These are phyloP conservation scores for Megaustenia siamemsis DNA, from an alignment of 2,888 invertebrate genomes.

Conservation along the genomic window DNA sequence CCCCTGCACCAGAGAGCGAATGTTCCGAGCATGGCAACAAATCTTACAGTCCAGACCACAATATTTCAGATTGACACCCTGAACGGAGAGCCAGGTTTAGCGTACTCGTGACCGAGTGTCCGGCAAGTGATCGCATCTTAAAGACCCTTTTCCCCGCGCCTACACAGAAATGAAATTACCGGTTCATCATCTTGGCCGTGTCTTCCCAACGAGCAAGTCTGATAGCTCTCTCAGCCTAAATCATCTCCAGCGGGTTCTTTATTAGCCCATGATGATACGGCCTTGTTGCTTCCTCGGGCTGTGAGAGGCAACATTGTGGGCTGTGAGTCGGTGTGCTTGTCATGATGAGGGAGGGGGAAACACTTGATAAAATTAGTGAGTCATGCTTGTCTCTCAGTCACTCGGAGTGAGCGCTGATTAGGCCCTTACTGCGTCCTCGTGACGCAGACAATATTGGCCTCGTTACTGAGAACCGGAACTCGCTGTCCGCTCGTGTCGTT, in stretches of 20 bases:
- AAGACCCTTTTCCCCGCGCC: neutral
- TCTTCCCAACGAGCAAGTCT: neutral
- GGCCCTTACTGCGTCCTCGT: neutral
- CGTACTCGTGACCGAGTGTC: too few relatives aligned
- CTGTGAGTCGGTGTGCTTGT: neutral
- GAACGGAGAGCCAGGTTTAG: too few relatives aligned
- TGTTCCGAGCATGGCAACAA: too few relatives aligned
- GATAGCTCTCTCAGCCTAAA: constrained; percentile 24
- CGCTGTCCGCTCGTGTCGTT: neutral
- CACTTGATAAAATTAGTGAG: constrained; percentile 46
- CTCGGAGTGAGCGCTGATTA: constrained; percentile 24
- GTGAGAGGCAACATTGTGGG: neutral
- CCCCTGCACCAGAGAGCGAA: too few relatives aligned
- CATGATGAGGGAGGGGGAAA: neutral
- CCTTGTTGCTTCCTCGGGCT: neutral
- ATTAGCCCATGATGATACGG: constrained; percentile 26
- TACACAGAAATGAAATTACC: constrained; percentile 43
- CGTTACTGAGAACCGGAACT: neutral
- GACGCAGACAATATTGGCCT: neutral
- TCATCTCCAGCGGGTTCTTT: neutral
- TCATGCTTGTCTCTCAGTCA: constrained; percentile 12
- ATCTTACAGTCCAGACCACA: too few relatives aligned
- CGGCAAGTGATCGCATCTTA: too few relatives aligned
- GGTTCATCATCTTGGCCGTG: neutral
- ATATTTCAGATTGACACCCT: too few relatives aligned